phyloP scores from a whole-genome alignment of 2,797 vertebrate genomes.

The Champsocephalus gunnari region DNA sequence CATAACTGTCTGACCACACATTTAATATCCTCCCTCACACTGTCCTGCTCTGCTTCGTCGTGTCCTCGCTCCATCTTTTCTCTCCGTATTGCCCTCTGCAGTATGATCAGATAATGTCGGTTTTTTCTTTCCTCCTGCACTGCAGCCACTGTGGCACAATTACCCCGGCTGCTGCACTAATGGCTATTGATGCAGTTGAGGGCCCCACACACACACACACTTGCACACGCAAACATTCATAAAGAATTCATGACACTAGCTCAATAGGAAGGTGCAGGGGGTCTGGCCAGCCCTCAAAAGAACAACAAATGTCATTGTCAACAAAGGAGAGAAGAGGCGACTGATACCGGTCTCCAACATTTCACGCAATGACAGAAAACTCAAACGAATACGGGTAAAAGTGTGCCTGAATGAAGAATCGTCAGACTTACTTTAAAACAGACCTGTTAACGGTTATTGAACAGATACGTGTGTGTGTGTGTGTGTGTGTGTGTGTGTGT shows the following conservation, averaged over 20 bases:
- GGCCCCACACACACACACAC: constrained; percentile 28
- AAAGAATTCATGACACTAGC: constrained; percentile 81
- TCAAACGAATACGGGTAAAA: not conserved
- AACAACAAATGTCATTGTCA: constrained; percentile 76
- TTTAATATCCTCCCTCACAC: constrained; percentile 52
- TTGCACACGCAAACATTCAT: constrained; percentile 70
- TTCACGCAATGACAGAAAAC: constrained; percentile 4
- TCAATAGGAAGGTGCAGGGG: constrained; percentile 76
- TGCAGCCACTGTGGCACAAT: constrained; percentile 82
- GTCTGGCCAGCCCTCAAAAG: constrained; percentile 65
- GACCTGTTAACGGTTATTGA: not conserved
- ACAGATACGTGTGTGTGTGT: constrained; percentile 14
- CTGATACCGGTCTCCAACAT: constrained; percentile 32
- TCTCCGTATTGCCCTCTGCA: constrained; percentile 75
- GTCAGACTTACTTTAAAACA: constrained; percentile 9
- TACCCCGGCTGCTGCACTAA: constrained; percentile 82
- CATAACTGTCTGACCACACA: constrained; percentile 46
- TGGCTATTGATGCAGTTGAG: constrained; percentile 82
- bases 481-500: not conserved
- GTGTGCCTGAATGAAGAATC: not conserved
- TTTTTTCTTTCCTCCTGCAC: constrained; percentile 56
- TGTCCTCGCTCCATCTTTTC: constrained; percentile 53
- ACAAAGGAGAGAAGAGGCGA: constrained; percentile 55
- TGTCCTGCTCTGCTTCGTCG: constrained; percentile 49
- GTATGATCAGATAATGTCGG: constrained; percentile 78